phyloP scores from a whole-genome alignment of 2,888 invertebrate genomes.

The Cephus spinipes region DNA sequence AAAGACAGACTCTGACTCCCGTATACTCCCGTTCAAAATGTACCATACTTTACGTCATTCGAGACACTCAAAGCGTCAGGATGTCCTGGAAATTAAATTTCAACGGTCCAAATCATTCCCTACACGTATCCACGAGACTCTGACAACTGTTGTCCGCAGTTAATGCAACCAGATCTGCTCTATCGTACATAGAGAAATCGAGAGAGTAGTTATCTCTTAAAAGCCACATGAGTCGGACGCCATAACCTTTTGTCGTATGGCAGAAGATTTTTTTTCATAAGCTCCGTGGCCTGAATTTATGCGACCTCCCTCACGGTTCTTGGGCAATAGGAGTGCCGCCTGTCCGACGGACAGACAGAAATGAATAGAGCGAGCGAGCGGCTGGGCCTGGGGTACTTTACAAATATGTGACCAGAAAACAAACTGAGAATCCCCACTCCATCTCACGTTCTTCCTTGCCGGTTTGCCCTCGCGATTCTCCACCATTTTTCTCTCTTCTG shows the following conservation, averaged over 20 bases:
- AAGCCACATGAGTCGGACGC: conserved; percentile 13
- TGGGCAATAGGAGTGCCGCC: conserved; percentile 34
- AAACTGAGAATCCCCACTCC: conserved; percentile 38
- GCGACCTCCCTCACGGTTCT: conserved; percentile 34
- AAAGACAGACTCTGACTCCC: not conserved
- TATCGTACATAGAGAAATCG: conserved; percentile 4
- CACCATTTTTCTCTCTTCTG: conserved; percentile 5
- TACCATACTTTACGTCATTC: not conserved
- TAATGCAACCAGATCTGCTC: not conserved
- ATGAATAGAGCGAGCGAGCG: conserved; percentile 53
- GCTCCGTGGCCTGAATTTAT: conserved; percentile 56
- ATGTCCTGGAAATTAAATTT: conserved; percentile 43
- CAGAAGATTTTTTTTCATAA: conserved; percentile 41
- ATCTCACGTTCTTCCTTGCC: not conserved
- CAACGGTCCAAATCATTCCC: conserved; percentile 40
- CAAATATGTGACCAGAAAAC: conserved; percentile 64
- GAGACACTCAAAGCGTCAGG: conserved; percentile 32
- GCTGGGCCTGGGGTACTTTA: conserved; percentile 56
- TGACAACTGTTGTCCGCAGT: conserved; percentile 33
- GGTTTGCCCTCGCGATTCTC: not conserved
- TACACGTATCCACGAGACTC: conserved; percentile 33
- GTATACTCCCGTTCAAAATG: not conserved
- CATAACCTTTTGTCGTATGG: conserved; percentile 15
- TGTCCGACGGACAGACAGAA: conserved; percentile 46
- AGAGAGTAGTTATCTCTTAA: conserved; percentile 11